phyloP scores from a whole-genome alignment of 2,797 vertebrate genomes.

The Tapera naevia region DNA sequence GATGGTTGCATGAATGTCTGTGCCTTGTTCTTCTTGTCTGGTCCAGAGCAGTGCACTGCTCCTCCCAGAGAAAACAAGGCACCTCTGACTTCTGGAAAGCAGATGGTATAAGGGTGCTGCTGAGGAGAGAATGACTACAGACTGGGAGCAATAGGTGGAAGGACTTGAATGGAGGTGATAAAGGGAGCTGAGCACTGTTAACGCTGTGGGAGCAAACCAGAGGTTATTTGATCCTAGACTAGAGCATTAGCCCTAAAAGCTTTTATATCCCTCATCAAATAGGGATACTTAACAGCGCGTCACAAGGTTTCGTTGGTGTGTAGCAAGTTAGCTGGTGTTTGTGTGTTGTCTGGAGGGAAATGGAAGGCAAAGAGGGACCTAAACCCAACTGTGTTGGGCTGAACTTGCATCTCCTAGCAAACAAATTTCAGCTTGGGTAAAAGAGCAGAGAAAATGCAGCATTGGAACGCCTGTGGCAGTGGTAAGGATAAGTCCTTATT shows the following conservation, averaged over 20 bases:
- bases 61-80: conserved; percentile 38
- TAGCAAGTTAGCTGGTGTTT: not conserved
- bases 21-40: not conserved
- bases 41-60: not conserved
- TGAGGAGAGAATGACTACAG: conserved; percentile 31
- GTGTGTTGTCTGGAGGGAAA: not conserved
- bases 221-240: not conserved
- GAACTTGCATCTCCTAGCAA: not conserved
- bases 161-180: conserved; percentile 12
- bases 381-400: not conserved
- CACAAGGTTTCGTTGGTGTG: not conserved
- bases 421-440: not conserved
- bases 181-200: not conserved
- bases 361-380: not conserved
- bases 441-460: not conserved
- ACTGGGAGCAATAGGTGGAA: conserved; percentile 28
- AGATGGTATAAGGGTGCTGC: conserved; percentile 51
- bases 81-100: conserved; percentile 47
- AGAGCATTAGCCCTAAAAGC: not conserved
- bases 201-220: not conserved
- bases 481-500: not conserved
- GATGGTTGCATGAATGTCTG: not conserved
- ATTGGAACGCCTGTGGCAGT: not conserved
- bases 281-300: not conserved
- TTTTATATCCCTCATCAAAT: not conserved